phyloP scores from a whole-genome alignment of 1,140 invertebrate species.

The Cryptotermes secundus region DNA sequence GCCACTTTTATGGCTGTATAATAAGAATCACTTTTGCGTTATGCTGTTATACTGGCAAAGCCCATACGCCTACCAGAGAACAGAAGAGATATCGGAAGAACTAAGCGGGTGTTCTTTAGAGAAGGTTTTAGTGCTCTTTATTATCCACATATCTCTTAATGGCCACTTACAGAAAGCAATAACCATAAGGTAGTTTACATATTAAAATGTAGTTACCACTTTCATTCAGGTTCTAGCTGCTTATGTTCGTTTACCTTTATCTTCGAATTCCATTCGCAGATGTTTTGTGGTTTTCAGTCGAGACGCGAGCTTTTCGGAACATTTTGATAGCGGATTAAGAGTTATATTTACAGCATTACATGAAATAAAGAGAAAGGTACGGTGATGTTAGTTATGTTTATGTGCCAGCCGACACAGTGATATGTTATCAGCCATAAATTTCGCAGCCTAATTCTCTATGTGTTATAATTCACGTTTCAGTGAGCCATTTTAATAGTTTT shows the following conservation, averaged over 20 bases:
- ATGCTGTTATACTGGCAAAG: not conserved
- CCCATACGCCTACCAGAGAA: not conserved
- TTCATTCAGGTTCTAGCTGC: not conserved
- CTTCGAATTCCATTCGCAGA: not conserved
- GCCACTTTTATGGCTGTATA: slow-evolving; percentile 12
- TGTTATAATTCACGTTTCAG: no score
- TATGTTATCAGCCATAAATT: not conserved
- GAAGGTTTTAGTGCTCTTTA: not conserved
- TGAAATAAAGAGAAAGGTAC: not conserved
- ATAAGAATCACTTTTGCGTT: not conserved
- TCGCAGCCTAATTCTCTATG: not conserved
- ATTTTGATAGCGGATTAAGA: not conserved
- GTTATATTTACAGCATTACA: not conserved
- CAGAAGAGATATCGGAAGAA: not conserved
- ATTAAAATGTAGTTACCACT: slow-evolving; percentile 18
- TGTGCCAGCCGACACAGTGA: not conserved
- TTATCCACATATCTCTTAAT: not conserved
- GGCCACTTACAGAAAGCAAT: slow-evolving; percentile 2
- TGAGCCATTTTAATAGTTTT: no score
- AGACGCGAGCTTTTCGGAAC: not conserved
- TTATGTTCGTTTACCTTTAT: not conserved
- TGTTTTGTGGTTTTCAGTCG: not conserved
- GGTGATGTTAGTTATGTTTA: not conserved
- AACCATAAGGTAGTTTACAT: not conserved
- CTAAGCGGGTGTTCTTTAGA: not conserved